Percentiles rank a stretch among this genome's conserved stretches.
Conservation (phyloP, 2,888 invertebrate genomes). For the Oscheius myriophilus region DNA sequence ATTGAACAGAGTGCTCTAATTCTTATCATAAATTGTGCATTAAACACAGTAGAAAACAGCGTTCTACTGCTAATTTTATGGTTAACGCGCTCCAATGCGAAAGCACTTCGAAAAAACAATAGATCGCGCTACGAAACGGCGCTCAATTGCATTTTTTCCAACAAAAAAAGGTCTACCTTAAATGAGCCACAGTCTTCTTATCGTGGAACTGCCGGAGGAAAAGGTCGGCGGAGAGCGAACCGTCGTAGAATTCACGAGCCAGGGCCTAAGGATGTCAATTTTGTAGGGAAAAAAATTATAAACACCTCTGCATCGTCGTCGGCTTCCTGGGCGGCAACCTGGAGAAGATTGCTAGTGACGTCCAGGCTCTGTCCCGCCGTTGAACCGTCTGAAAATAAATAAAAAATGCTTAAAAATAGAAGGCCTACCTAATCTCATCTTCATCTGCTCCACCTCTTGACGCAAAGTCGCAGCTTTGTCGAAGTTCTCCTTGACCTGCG, state of each 20-base stretch:
- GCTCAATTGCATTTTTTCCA: too few species aligned
- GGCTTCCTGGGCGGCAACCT: constrained; percentile 88
- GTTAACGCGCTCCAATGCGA: too few species aligned
- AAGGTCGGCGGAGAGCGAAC: constrained; percentile 80
- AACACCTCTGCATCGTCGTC: constrained; percentile 89
- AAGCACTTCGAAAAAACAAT: constrained; percentile 69
- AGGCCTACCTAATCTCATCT: constrained; percentile 76
- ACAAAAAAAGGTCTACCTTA: constrained; percentile 36
- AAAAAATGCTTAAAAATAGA: too few species aligned
- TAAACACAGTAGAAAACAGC: too few species aligned
- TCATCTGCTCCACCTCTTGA: constrained; percentile 80
- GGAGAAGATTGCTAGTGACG: constrained; percentile 85
- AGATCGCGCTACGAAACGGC: too few species aligned
- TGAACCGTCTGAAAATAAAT: constrained; percentile 75
- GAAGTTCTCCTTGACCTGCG: constrained; percentile 76
- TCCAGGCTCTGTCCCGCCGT: constrained; percentile 83
- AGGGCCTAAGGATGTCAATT: constrained; percentile 38
- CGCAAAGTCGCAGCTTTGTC: constrained; percentile 71
- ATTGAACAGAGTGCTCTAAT: too few species aligned
- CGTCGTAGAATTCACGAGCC: constrained; percentile 84
- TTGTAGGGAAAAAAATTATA: neutral
- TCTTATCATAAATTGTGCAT: too few species aligned
- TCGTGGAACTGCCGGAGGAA: constrained; percentile 86
- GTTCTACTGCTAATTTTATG: too few species aligned
- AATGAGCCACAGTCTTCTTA: constrained; percentile 82